Evolutionary conservation across 2,797 vertebrate species (phyloP).

Genomic region (Pantherophis alleghaniensis): DNA sequence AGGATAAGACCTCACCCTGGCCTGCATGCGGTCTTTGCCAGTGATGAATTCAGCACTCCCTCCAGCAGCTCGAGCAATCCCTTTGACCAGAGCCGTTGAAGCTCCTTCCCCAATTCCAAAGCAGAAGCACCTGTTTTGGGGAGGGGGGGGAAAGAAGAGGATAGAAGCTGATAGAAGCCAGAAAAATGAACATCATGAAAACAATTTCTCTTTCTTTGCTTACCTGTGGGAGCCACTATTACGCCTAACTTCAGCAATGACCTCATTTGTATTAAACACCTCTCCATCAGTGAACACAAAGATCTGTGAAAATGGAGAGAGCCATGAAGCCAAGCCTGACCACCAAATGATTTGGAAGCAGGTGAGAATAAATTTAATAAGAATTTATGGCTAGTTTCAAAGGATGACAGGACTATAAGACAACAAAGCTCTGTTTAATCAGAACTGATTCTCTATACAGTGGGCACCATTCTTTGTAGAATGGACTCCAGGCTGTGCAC

Average conservation of each 20-base stretch:
- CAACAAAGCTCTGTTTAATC: neutral
- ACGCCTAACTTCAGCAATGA: slow-evolving; percentile 35
- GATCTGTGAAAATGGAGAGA: slow-evolving; percentile 24
- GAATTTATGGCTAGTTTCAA: neutral
- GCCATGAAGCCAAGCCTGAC: neutral
- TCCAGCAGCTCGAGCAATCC: slow-evolving; percentile 75
- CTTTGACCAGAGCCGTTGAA: slow-evolving; percentile 82
- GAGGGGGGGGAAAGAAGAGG: neutral
- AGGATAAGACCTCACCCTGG: slow-evolving; percentile 72
- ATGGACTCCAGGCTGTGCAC: neutral
- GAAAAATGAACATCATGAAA: neutral
- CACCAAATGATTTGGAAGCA: neutral
- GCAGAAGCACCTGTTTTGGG: slow-evolving; percentile 78
- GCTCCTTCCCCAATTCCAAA: slow-evolving; percentile 87
- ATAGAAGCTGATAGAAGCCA: neutral
- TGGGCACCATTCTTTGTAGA: neutral
- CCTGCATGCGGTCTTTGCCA: slow-evolving; percentile 78
- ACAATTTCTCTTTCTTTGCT: neutral
- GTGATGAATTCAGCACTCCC: slow-evolving; percentile 83
- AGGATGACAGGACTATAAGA: neutral
- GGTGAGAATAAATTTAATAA: neutral
- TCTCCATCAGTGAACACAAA: slow-evolving; percentile 51
- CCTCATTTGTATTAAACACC: slow-evolving; percentile 23
- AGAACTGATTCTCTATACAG: neutral
- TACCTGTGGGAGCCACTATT: slow-evolving; percentile 36